Evolutionary conservation across 1,140 invertebrate genomes (phyloP).

Genomic region (Camponotus vicinus): DNA sequence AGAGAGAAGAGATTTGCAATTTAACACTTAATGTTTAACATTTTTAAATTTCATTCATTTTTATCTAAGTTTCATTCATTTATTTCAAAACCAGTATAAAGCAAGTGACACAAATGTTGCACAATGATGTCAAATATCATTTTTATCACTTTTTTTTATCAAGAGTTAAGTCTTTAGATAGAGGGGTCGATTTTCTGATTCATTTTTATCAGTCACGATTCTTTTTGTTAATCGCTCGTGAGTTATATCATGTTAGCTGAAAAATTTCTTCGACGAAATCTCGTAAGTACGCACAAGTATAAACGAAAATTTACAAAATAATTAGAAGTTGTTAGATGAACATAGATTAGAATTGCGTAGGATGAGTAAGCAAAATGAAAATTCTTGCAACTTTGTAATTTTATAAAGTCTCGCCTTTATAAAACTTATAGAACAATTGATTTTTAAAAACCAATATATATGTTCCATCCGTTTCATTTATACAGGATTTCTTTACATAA

Average conservation of each 20-base stretch:
- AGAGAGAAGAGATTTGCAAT: background rate
- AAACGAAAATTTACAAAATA: background rate
- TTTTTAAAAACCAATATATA: background rate
- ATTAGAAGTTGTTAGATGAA: background rate
- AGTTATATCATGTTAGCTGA: background rate
- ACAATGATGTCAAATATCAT: too few relatives aligned
- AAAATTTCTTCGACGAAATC: background rate
- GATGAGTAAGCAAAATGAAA: background rate
- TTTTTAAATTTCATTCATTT: background rate
- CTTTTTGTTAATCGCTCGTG: background rate
- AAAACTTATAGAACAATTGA: background rate
- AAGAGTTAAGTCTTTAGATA: background rate
- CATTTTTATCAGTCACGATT: conserved; percentile 33
- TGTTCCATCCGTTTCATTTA: background rate
- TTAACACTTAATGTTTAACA: background rate
- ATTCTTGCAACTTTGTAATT: background rate
- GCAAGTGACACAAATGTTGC: background rate
- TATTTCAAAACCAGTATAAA: background rate
- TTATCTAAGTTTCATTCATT: background rate
- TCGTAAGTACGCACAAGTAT: background rate
- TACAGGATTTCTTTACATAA: background rate
- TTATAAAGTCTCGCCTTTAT: background rate
- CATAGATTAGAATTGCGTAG: background rate
- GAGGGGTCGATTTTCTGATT: conserved; percentile 23
- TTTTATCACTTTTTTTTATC: conserved; percentile 61